phyloP scores from a whole-genome alignment of 53 echinoderm and acorn worm genomes.

The Paelopatides confundens region DNA sequence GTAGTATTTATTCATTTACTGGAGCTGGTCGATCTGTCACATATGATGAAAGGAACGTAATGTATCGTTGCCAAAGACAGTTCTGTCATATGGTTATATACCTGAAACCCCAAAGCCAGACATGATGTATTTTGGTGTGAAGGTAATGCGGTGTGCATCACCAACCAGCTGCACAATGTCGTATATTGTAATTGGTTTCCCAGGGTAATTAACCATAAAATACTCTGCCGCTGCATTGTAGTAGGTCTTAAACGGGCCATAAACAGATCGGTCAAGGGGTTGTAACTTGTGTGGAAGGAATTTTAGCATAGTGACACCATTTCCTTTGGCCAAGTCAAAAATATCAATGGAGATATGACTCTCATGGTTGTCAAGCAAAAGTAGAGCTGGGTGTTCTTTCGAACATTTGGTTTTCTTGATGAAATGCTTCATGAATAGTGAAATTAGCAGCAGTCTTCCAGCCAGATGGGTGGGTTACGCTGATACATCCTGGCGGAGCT shows the following conservation, averaged over 20 bases:
- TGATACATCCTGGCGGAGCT: slow-evolving; percentile 50
- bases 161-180: slow-evolving; percentile 33
- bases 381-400: slow-evolving; percentile 31
- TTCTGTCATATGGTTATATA: slow-evolving; percentile 7
- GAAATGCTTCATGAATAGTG: slow-evolving; percentile 51
- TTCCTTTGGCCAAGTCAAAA: slow-evolving; percentile 53
- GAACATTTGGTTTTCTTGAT: slow-evolving; percentile 15
- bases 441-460: slow-evolving; percentile 66
- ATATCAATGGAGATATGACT: slow-evolving; percentile 50
- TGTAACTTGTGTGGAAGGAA: slow-evolving; percentile 68
- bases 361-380: slow-evolving; percentile 72
- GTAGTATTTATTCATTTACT: not conserved
- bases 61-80: slow-evolving; percentile 10
- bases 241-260: slow-evolving; percentile 35
- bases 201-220: slow-evolving; percentile 24
- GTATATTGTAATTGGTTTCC: slow-evolving; percentile 41
- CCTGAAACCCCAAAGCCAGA: slow-evolving; percentile 36
- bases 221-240: slow-evolving; percentile 30
- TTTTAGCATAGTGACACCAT: slow-evolving; percentile 59
- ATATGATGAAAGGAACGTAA: slow-evolving; percentile 22
- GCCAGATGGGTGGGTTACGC: slow-evolving; percentile 53
- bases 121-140: slow-evolving; percentile 18
- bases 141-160: not conserved
- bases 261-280: slow-evolving; percentile 49
- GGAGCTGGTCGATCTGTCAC: slow-evolving; percentile 38